Percentiles rank a stretch among this genome's conserved stretches.
Conservation (phyloP, 2,888 invertebrate genomes). For the Mimumesa dahlbomi region DNA sequence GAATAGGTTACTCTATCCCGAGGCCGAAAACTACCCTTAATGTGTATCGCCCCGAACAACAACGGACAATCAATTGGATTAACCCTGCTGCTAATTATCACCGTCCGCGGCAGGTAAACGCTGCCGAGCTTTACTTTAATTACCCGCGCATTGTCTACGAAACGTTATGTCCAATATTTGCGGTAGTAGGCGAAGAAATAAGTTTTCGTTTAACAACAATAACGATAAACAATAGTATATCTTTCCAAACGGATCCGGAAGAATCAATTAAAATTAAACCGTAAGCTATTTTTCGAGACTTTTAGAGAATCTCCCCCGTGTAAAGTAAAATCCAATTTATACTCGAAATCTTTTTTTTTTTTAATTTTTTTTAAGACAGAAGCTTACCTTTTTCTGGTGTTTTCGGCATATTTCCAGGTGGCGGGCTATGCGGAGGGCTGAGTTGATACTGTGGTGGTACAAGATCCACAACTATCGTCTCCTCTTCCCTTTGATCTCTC, state of each 20-base stretch:
- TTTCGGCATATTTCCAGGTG: conserved; percentile 53
- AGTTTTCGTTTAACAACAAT: too few species aligned
- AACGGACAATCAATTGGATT: conserved; percentile 58
- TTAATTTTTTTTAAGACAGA: too few species aligned
- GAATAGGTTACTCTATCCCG: too few species aligned
- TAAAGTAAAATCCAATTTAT: too few species aligned
- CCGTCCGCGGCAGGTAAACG: conserved; percentile 11
- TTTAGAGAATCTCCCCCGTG: too few species aligned
- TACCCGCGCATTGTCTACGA: not conserved
- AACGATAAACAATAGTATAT: too few species aligned
- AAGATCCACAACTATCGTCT: conserved; percentile 83
- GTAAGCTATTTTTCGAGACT: too few species aligned
- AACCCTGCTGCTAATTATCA: conserved; percentile 47
- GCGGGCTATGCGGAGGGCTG: conserved; percentile 72
- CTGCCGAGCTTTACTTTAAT: not conserved
- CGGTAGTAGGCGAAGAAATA: conserved; percentile 1
- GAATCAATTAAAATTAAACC: too few species aligned
- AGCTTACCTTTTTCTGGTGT: conserved; percentile 69
- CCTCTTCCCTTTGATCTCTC: conserved; percentile 68
- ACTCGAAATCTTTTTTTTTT: too few species aligned
- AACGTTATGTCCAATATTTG: not conserved
- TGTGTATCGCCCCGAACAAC: conserved; percentile 8
- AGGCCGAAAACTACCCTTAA: conserved; percentile 11
- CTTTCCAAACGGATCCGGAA: too few species aligned
- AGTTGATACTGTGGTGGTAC: conserved; percentile 81